A percentile compares a stretch with the other conserved stretches of the same genome.
Conservation (phyloP, 2,888 invertebrate species). For the Orthosia incerta region DNA sequence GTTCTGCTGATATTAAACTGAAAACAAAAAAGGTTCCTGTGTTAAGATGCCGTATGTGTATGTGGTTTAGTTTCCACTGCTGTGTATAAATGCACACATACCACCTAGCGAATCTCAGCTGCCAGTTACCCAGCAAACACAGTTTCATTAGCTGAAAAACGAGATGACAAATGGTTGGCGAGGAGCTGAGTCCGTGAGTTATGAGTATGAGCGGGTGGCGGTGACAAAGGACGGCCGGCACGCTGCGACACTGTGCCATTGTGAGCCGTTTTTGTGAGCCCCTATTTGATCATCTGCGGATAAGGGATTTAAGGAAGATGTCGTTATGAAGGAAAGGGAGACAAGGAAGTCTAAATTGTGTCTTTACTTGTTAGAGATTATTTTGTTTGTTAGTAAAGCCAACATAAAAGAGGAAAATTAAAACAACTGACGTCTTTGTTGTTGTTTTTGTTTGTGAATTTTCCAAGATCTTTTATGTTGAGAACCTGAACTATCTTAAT, state of each 20-base stretch:
- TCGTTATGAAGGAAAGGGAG: constrained; percentile 5
- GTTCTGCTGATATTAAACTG: too few species aligned
- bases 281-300: constrained; percentile 36
- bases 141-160: constrained; percentile 54
- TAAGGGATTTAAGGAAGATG: constrained; percentile 20
- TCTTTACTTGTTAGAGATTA: neutral
- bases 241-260: constrained; percentile 24
- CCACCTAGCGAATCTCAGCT: constrained; percentile 30
- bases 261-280: constrained; percentile 38
- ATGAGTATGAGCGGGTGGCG: constrained; percentile 23
- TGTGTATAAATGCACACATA: neutral
- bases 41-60: too few species aligned
- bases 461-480: neutral
- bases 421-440: neutral
- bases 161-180: constrained; percentile 51
- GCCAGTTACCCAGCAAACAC: constrained; percentile 23
- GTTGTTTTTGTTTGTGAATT: too few species aligned
- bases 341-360: neutral
- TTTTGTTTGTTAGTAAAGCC: neutral
- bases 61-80: neutral
- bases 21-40: too few species aligned
- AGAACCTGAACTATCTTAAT: neutral
- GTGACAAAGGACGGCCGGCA: constrained; percentile 35
- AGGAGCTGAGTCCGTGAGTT: constrained; percentile 50
- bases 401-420: neutral